Conservation (phyloP, 2,797 vertebrate species). For the Chaunax sp. region DNA sequence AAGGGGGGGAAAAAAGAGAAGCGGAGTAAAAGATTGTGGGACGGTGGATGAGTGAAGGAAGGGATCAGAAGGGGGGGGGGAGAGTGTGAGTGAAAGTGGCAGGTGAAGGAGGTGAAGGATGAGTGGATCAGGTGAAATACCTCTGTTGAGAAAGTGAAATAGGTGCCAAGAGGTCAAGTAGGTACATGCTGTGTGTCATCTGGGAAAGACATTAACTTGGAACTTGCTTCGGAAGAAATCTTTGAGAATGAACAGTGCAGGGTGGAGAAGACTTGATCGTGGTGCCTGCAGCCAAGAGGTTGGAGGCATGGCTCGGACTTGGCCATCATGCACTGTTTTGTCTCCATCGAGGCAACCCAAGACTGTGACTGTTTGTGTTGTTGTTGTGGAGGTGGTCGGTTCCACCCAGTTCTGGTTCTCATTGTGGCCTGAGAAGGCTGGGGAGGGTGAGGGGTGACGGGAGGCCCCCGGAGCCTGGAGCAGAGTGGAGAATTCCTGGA, state of each 20-base stretch:
- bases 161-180: slow-evolving; percentile 12
- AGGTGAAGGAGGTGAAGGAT: slow-evolving; percentile 32
- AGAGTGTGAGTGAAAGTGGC: slow-evolving; percentile 20
- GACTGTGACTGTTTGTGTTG: slow-evolving; percentile 67
- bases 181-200: slow-evolving; percentile 14
- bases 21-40: background rate
- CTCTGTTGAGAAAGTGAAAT: slow-evolving; percentile 15
- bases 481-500: slow-evolving; percentile 86
- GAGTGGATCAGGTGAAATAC: slow-evolving; percentile 20
- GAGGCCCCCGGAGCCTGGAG: slow-evolving; percentile 60
- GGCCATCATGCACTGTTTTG: slow-evolving; percentile 66
- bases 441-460: slow-evolving; percentile 33
- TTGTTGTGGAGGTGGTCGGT: slow-evolving; percentile 68
- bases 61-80: slow-evolving; percentile 19
- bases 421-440: slow-evolving; percentile 53
- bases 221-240: slow-evolving; percentile 41
- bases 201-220: slow-evolving; percentile 41
- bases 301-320: slow-evolving; percentile 52
- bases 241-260: slow-evolving; percentile 41
- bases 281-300: slow-evolving; percentile 66
- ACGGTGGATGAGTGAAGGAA: slow-evolving; percentile 27
- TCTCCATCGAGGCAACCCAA: slow-evolving; percentile 47
- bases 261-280: slow-evolving; percentile 56
- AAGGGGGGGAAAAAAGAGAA: slow-evolving; percentile 1
- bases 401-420: slow-evolving; percentile 75